phyloP scores from a whole-genome alignment of 2,113 vertebrate genomes.

The Lutjanus erythropterus region DNA sequence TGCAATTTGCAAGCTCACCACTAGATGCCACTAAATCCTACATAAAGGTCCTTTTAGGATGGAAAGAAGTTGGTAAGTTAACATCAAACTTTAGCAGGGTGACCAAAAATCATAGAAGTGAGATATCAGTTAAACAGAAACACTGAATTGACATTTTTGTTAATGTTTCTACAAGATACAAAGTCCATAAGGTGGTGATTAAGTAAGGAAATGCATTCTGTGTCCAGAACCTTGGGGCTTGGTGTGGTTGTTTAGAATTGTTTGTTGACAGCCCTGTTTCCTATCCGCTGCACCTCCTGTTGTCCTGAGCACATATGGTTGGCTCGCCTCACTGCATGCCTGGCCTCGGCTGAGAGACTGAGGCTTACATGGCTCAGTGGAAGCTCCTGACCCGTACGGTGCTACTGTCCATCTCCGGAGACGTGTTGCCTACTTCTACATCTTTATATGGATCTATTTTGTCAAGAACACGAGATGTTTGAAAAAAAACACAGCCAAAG shows the following conservation, averaged over 20 bases:
- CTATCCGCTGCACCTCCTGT: constrained; percentile 68
- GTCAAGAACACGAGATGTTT: too few species aligned
- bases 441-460: neutral
- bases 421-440: constrained; percentile 26
- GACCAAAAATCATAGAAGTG: neutral
- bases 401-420: constrained; percentile 67
- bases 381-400: constrained; percentile 55
- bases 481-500: too few species aligned
- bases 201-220: constrained; percentile 53
- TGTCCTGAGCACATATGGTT: constrained; percentile 68
- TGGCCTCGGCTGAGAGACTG: constrained; percentile 54
- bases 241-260: constrained; percentile 70
- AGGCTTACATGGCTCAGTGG: constrained; percentile 67
- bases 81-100: constrained; percentile 48
- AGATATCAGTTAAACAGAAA: constrained; percentile 27
- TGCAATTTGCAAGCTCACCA: too few species aligned
- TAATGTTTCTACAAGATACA: constrained; percentile 37
- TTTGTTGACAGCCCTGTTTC: constrained; percentile 79
- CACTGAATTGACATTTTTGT: constrained; percentile 31
- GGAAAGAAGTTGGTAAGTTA: constrained; percentile 47
- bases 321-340: constrained; percentile 60
- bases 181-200: constrained; percentile 71
- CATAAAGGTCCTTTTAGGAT: constrained; percentile 24
- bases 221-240: constrained; percentile 54
- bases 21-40: too few species aligned